Percentiles rank a stretch among this genome's conserved stretches.
phyloP scores from a whole-genome alignment of 53 echinoderm and acorn worm genomes.

The Luidia sarsii region DNA sequence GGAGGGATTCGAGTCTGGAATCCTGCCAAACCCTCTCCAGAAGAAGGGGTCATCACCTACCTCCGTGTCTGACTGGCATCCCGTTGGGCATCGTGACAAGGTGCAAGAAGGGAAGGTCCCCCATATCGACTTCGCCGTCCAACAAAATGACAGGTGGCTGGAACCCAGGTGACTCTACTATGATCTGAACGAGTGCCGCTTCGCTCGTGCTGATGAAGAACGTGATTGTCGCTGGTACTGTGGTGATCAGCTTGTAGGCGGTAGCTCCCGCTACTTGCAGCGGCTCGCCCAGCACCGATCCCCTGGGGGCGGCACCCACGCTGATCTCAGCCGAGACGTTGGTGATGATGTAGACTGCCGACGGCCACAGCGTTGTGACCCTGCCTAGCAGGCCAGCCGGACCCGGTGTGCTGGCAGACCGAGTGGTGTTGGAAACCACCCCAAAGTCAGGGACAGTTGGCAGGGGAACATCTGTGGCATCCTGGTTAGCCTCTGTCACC shows the following conservation, averaged over 20 bases:
- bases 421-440: not conserved
- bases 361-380: slow-evolving; percentile 7
- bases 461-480: not conserved
- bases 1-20: too few species aligned
- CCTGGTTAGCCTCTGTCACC: not conserved
- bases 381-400: not conserved
- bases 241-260: not conserved
- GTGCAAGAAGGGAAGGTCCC: not conserved
- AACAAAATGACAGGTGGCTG: slow-evolving; percentile 21
- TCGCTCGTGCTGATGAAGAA: slow-evolving; percentile 6
- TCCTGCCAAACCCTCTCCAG: too few species aligned
- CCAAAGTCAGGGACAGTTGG: not conserved
- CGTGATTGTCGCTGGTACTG: slow-evolving; percentile 21
- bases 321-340: slow-evolving; percentile 39
- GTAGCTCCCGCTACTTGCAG: slow-evolving; percentile 1
- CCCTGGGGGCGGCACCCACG: slow-evolving; percentile 8
- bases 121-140: slow-evolving; percentile 1
- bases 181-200: not conserved
- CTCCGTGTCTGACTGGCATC: slow-evolving; percentile 14
- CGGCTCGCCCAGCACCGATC: slow-evolving; percentile 22
- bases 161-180: slow-evolving; percentile 2
- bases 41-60: slow-evolving; percentile 20
- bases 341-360: slow-evolving; percentile 8
- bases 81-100: slow-evolving; percentile 10
- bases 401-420: slow-evolving; percentile 7